Base-by-base conservation (phyloP, 1,140 invertebrate species). In the Pseudoatta argentina region DNA sequence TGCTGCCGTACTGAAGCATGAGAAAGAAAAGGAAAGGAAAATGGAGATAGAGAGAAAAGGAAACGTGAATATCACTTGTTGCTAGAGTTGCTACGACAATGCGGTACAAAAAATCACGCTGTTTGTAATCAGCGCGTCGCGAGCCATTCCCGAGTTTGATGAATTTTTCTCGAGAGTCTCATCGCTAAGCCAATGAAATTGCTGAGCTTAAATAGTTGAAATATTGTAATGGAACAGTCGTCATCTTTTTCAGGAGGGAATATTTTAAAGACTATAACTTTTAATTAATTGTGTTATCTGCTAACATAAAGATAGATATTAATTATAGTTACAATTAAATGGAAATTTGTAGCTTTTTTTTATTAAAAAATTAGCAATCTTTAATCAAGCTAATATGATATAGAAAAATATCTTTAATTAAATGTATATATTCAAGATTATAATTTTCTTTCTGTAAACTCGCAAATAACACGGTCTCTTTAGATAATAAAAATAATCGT, bases 51-150 rank as follows among this genome's bases (percentile, higher is more conserved):
- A 21, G 64, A 30, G 21, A 16, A 66, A 75, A 73, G n/a, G 14
- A 78, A 30, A 75, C 34, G 75, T 34, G 48, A 24, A 86, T 82
- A 73, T 88, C 86, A 90, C 88, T 90, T 90, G 86, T 90, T 90
- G 88, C 88, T 90, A 88, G 64, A 66, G 27, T 51, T 18, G 12
- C 53, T 73, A 18, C 24, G 34, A 48, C 24, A n/a, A 51, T 73
- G 27, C 69, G 16, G 8, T 39, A 51, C 44, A 69, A 75, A 44
- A 73, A 83, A 75, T 63, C 27, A 4, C 18, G 69, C 24, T 57
- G 55, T 83, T 63, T 75, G 39, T 83, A 86, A 87, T 90, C n/a
- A 83, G 66, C 67, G n/a, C 14, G 18, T 48, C 7, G 59, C 6
- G 55, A 44, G 8, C n/a, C 2, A 3, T 64, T 67, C 55, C 44